phyloP scores from a whole-genome alignment of 1,140 invertebrate species.

The Macrosteles quadrilineatus region DNA sequence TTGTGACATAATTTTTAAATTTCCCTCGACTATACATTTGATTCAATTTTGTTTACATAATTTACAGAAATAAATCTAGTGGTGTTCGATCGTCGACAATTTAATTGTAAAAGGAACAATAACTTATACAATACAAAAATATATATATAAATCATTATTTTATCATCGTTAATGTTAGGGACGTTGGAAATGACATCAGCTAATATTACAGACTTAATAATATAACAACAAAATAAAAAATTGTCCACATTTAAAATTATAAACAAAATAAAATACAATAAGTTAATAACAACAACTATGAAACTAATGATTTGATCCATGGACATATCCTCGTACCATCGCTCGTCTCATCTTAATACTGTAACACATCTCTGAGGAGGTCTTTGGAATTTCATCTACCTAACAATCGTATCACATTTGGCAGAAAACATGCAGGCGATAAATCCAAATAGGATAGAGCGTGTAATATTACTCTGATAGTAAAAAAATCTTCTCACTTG shows the following conservation, averaged over 20 bases:
- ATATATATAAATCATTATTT: neutral
- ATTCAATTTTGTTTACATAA: constrained; percentile 8
- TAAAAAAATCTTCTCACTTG: too few relatives aligned
- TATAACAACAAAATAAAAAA: neutral
- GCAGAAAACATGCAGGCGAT: too few relatives aligned
- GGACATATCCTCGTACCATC: neutral
- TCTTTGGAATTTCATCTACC: constrained; percentile 1
- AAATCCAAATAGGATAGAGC: too few relatives aligned
- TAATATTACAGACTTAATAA: constrained; percentile 10
- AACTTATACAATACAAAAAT: too few relatives aligned
- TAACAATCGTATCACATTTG: too few relatives aligned
- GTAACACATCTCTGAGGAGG: neutral
- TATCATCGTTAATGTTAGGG: too few relatives aligned
- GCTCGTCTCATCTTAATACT: neutral
- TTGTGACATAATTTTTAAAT: constrained; percentile 3
- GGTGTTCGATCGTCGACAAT: neutral
- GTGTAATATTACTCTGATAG: too few relatives aligned
- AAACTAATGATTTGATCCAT: neutral
- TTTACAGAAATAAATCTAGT: constrained; percentile 4
- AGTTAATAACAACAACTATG: constrained; percentile 5
- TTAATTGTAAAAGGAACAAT: constrained; percentile 18
- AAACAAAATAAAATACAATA: constrained; percentile 17
- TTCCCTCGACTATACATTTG: constrained; percentile 14
- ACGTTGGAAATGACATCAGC: too few relatives aligned
- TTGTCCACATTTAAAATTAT: neutral